A percentile compares a stretch with the other conserved stretches of the same genome.
Evolutionary conservation across 2,888 invertebrate genomes (phyloP).

Genomic region (Metopia argyrocephala): DNA sequence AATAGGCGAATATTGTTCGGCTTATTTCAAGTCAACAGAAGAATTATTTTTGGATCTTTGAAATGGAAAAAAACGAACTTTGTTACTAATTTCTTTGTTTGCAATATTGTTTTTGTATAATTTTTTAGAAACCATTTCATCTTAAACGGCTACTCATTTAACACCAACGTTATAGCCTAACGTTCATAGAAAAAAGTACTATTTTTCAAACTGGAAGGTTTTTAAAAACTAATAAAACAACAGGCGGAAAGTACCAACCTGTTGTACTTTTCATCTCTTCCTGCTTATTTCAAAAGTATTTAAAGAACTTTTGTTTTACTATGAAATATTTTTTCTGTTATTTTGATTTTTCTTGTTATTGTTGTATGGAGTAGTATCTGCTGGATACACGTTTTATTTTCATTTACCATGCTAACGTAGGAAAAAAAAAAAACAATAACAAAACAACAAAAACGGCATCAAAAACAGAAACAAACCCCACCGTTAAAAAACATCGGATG

Average conservation of each 20-base stretch:
- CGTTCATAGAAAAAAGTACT: no score
- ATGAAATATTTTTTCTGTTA: slow-evolving; percentile 28
- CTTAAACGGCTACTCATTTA: no score
- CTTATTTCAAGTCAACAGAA: no score
- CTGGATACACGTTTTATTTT: slow-evolving; percentile 55
- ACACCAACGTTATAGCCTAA: no score
- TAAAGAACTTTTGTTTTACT: slow-evolving; percentile 52
- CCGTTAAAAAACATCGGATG: slow-evolving; percentile 45
- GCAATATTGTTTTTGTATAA: no score
- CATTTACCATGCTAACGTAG: slow-evolving; percentile 42
- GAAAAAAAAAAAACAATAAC: neutral
- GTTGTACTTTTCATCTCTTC: slow-evolving; percentile 17
- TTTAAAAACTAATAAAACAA: no score
- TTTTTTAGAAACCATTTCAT: no score
- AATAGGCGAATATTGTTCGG: no score
- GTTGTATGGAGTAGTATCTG: slow-evolving; percentile 33
- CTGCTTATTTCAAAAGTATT: slow-evolving; percentile 27
- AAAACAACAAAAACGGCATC: neutral
- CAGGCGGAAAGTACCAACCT: slow-evolving; percentile 26
- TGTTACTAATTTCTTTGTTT: no score
- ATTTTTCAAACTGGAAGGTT: no score
- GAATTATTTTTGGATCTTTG: no score
- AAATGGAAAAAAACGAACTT: no score
- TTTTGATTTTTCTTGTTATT: slow-evolving; percentile 25
- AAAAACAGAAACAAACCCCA: slow-evolving; percentile 10